phyloP scores from a whole-genome alignment of 1,140 invertebrate genomes.

The Spodoptera litura region DNA sequence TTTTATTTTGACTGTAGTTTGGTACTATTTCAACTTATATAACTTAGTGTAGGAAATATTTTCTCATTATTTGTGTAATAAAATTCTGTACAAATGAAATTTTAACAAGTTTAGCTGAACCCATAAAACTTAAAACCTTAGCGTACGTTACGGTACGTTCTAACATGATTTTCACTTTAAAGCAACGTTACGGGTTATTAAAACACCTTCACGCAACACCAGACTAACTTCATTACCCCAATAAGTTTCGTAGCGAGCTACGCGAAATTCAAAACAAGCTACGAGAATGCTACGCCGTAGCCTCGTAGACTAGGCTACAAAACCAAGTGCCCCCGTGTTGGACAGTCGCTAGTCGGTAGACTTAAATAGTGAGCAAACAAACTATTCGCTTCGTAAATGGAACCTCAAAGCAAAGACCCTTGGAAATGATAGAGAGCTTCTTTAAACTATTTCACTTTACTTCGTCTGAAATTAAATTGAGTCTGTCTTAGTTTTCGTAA shows the following conservation, averaged over 20 bases:
- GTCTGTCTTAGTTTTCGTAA: not conserved
- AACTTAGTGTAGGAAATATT: not conserved
- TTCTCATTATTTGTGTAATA: not conserved
- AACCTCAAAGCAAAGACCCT: constrained; percentile 26
- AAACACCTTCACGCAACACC: constrained; percentile 21
- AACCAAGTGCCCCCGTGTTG: not conserved
- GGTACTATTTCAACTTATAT: too few species aligned
- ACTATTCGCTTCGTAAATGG: constrained; percentile 44
- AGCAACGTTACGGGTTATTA: constrained; percentile 29
- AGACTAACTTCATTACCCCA: constrained; percentile 13
- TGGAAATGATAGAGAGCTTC: constrained; percentile 29
- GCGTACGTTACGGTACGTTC: not conserved
- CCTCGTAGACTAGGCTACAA: constrained; percentile 8
- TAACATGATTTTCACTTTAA: constrained; percentile 23
- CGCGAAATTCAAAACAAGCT: constrained; percentile 21
- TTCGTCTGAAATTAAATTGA: constrained; percentile 8
- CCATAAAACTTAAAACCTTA: constrained; percentile 1
- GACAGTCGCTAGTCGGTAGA: constrained; percentile 32
- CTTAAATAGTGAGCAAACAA: constrained; percentile 37
- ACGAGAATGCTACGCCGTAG: constrained; percentile 45
- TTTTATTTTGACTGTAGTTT: too few species aligned
- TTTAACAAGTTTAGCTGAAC: not conserved
- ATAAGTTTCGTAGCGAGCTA: constrained; percentile 21
- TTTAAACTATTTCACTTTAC: not conserved
- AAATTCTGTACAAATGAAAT: not conserved